Conservation (phyloP, 2,888 invertebrate species). For the Clivina fossor region DNA sequence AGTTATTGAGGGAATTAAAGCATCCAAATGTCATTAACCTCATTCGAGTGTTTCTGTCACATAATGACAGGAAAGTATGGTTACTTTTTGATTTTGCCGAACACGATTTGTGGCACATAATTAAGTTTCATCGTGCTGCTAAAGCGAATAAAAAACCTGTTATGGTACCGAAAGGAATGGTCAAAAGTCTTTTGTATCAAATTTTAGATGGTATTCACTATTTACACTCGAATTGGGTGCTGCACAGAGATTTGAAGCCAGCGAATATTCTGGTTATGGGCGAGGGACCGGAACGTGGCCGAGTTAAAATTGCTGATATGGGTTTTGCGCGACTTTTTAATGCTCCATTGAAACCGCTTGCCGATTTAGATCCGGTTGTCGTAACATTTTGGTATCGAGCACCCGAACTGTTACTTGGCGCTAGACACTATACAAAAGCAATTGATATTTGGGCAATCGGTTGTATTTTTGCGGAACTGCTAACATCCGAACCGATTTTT, state of each 20-base stretch:
- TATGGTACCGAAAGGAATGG: constrained; percentile 95
- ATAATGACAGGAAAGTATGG: constrained; percentile 96
- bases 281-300: constrained; percentile 93
- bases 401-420: constrained; percentile 90
- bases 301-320: constrained; percentile 99
- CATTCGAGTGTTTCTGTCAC: constrained; percentile 94
- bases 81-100: constrained; percentile 97
- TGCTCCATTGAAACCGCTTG: constrained; percentile 94
- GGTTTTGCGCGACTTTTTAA: constrained; percentile 98
- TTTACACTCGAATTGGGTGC: constrained; percentile 97
- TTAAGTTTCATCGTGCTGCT: constrained; percentile 96
- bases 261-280: constrained; percentile 99
- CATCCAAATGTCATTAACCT: constrained; percentile 97
- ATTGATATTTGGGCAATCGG: constrained; percentile 99
- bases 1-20: constrained; percentile 92
- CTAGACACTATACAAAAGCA: constrained; percentile 96
- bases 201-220: constrained; percentile 99
- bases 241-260: constrained; percentile 97
- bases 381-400: constrained; percentile 99
- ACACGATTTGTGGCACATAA: constrained; percentile 99
- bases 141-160: constrained; percentile 97
- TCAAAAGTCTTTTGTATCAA: constrained; percentile 95
- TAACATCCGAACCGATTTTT: constrained; percentile 98
- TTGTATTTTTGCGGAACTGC: constrained; percentile 97
- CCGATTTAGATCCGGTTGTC: constrained; percentile 98